Conservation (phyloP, 2,113 vertebrate genomes). For the Thalassoma bifasciatum region DNA sequence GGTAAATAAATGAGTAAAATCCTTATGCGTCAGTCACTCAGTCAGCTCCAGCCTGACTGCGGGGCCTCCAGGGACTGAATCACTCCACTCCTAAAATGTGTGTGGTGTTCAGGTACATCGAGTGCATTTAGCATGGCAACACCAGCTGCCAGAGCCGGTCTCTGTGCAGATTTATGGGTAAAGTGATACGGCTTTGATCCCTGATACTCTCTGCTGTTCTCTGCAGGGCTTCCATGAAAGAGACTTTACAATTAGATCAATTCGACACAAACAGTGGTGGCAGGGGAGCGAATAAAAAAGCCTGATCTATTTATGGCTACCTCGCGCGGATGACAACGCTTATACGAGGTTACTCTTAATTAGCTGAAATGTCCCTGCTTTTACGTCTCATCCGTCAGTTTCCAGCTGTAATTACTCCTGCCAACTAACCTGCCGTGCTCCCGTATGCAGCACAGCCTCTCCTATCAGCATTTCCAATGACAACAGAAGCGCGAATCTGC, state of each 20-base stretch:
- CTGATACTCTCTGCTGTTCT: conserved; percentile 17
- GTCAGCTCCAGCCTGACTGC: conserved; percentile 15
- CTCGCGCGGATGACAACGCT: conserved; percentile 38
- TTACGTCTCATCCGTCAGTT: conserved; percentile 43
- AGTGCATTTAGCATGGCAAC: conserved; percentile 1
- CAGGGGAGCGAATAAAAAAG: conserved; percentile 35
- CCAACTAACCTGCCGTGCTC: conserved; percentile 4
- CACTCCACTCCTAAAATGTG: neutral
- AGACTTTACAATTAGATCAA: conserved; percentile 74
- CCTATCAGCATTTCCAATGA: conserved; percentile 38
- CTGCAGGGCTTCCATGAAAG: conserved; percentile 53
- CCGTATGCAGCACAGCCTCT: conserved; percentile 21
- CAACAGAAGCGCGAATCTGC: conserved; percentile 4
- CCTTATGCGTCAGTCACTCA: neutral
- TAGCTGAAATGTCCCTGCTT: conserved; percentile 45
- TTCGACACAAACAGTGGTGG: conserved; percentile 52
- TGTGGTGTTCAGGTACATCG: conserved; percentile 5
- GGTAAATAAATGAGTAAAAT: too few relatives aligned
- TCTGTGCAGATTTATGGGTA: conserved; percentile 41
- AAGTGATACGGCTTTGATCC: conserved; percentile 57
- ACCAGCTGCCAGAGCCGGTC: conserved; percentile 4
- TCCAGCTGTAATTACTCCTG: conserved; percentile 48
- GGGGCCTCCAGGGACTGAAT: neutral
- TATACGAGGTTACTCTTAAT: conserved; percentile 47
- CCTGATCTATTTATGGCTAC: conserved; percentile 42